Evolutionary conservation across 2,888 invertebrate species (phyloP), one percentile per base, ranked within the genome.

Genomic region (Fragum whitleyi): DNA sequence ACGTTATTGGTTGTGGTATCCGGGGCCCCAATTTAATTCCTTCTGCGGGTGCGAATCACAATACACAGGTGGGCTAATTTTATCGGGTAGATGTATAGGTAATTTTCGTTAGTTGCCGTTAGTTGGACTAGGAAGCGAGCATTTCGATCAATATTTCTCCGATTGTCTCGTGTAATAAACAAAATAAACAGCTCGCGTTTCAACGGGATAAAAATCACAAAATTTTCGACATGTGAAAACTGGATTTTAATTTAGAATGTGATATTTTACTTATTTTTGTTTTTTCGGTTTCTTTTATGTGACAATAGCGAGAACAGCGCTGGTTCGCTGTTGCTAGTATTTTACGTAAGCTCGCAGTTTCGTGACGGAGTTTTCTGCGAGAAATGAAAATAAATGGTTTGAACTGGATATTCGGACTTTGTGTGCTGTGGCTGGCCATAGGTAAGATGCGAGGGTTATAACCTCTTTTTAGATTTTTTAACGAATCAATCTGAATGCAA

Each of bases 291-390:
- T n/a, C 6, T 32, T 65, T 65, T 65, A 16, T 69, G 69, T 69
- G 47, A 36, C 5, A 47, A 76, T 19, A 55, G 42, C 61, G 70
- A 61, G 53, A 70, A 67, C 21, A 74, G 81, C 81, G 81, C 81
- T 74, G 81, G 81, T 42, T 71, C 81, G 81, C 65, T 57, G 81
- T 81, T 81, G 81, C 77, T 21, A 21, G 61, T 53, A n/a, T 36
- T 77, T 67, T 39, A 68, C 71, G 57, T 72, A n/a, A 51, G 51
- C 47, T 47, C 28, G 29, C 19, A 29, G 36, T 65, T 65, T 65
- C 21, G 42, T 39, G 21, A 39, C 26, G 32, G 28, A 29, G 9
- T 21, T 36, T 28, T n/a, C n/a, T 3, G 42, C 23, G 36, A 65
- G 42, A 51, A 51, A 69, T 77, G 71, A 77, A 71, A 77, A 53